A percentile compares a stretch with the other conserved stretches of the same genome.
Evolutionary conservation across 2,113 vertebrate genomes (phyloP).

Genomic region (Telmatochromis brachygnathus): DNA sequence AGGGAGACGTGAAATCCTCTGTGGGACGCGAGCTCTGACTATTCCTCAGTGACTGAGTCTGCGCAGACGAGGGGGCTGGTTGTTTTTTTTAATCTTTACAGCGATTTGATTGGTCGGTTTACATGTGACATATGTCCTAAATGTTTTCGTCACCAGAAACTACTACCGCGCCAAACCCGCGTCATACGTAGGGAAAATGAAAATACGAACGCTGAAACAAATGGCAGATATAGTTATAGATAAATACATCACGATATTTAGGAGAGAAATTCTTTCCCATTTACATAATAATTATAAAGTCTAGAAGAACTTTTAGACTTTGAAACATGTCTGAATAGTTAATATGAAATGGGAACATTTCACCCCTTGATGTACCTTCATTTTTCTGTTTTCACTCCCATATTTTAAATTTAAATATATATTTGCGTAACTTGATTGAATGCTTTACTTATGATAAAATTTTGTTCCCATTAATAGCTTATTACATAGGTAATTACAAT

Average conservation of each 20-base stretch:
- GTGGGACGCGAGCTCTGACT: background rate
- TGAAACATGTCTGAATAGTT: background rate
- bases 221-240: background rate
- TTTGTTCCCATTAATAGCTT: background rate
- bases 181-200: background rate
- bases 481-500: background rate
- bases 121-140: background rate
- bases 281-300: background rate
- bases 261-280: no score
- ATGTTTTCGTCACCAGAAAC: background rate
- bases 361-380: background rate
- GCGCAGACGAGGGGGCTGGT: conserved; percentile 3
- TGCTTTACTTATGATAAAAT: background rate
- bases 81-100: background rate
- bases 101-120: conserved; percentile 11
- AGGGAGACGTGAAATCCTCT: conserved; percentile 26
- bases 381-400: background rate
- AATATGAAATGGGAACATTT: background rate
- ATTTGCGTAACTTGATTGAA: background rate
- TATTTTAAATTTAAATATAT: background rate
- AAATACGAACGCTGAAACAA: background rate
- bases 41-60: conserved; percentile 24
- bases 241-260: background rate
- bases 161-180: background rate
- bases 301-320: background rate